Evolutionary conservation across 2,113 vertebrate genomes (phyloP).

Genomic region (Lutjanus erythropterus): DNA sequence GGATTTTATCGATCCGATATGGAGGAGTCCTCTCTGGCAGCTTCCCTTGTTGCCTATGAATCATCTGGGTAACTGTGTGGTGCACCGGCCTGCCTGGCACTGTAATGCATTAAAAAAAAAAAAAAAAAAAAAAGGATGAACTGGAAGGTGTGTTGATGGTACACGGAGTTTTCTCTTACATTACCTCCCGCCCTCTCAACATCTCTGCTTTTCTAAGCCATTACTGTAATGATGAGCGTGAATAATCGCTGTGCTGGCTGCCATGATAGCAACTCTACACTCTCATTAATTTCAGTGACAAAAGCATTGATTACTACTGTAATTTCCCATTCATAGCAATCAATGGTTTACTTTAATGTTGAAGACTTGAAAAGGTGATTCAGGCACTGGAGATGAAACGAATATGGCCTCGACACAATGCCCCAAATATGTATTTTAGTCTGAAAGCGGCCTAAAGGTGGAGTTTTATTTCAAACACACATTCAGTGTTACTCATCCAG

Average conservation of each 20-base stretch:
- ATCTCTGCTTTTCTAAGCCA: conserved; percentile 1
- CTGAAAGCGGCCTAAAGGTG: too few species aligned
- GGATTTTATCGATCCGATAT: conserved; percentile 67
- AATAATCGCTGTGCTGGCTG: conserved; percentile 50
- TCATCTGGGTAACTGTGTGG: conserved; percentile 65
- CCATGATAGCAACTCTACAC: conserved; percentile 46
- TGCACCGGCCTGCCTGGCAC: conserved; percentile 23
- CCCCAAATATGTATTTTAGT: neutral
- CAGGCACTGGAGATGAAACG: conserved; percentile 31
- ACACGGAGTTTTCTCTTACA: conserved; percentile 21
- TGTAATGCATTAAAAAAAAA: neutral
- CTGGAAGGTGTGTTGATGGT: conserved; percentile 26
- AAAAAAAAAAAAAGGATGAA: neutral
- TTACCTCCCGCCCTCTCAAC: conserved; percentile 13
- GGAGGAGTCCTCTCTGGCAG: conserved; percentile 65
- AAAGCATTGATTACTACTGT: conserved; percentile 59
- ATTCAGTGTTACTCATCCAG: neutral
- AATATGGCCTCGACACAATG: conserved; percentile 19
- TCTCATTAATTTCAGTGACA: conserved; percentile 60
- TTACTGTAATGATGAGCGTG: conserved; percentile 22
- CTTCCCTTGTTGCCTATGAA: conserved; percentile 53
- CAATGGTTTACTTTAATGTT: conserved; percentile 49
- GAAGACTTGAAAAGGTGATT: conserved; percentile 34
- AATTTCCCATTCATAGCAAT: conserved; percentile 48
- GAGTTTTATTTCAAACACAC: too few species aligned